These are phyloP conservation scores for Piaya cayana DNA, from an alignment of 2,113 vertebrate genomes.

Conservation along the genomic window DNA sequence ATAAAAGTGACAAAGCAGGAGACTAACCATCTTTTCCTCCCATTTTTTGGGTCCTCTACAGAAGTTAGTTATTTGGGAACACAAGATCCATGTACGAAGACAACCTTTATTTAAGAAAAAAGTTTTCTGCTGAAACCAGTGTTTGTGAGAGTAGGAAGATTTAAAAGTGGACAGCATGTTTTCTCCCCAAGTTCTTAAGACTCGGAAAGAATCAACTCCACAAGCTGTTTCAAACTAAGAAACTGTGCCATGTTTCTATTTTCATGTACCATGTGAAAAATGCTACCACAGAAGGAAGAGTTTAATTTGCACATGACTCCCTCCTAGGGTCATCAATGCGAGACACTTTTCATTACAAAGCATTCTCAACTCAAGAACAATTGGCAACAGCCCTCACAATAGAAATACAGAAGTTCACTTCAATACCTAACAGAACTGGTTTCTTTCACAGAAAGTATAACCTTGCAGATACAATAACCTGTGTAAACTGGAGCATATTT, in stretches of 20 bases:
- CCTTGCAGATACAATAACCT: background rate
- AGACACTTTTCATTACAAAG: background rate
- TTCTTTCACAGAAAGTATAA: background rate
- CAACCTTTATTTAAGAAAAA: background rate
- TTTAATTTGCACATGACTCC: background rate
- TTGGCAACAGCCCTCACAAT: background rate
- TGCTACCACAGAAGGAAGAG: background rate
- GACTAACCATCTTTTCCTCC: background rate
- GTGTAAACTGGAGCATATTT: background rate
- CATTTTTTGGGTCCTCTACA: background rate
- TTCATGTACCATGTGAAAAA: background rate
- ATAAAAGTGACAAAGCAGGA: background rate
- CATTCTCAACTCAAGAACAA: background rate
- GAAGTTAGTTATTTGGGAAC: background rate
- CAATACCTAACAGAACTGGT: background rate
- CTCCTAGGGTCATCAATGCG: background rate
- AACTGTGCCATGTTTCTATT: background rate
- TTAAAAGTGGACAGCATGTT: background rate
- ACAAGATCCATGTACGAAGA: background rate
- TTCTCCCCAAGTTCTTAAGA: background rate
- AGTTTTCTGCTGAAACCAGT: background rate
- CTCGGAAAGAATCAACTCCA: background rate
- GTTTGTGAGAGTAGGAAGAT: background rate
- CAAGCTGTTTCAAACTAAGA: background rate
- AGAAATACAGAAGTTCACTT: background rate